Conservation (phyloP, 2,888 invertebrate species). For the Spisula subtruncata region DNA sequence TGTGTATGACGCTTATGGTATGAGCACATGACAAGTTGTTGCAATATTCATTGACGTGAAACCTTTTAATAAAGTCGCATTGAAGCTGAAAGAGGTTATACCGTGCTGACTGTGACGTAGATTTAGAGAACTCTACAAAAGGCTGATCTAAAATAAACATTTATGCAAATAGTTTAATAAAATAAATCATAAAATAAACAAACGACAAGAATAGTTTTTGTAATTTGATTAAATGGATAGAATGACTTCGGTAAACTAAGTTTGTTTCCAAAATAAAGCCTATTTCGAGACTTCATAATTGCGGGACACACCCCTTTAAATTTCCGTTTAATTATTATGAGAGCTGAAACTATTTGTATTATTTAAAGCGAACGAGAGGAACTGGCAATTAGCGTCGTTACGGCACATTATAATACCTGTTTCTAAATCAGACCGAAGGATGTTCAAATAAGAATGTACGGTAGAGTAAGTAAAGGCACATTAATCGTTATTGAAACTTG, state of each 20-base stretch:
- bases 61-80: no score
- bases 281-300: neutral
- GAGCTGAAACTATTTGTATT: neutral
- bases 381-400: neutral
- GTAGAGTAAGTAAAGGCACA: neutral
- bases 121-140: neutral
- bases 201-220: neutral
- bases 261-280: slow-evolving; percentile 6
- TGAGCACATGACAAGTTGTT: no score
- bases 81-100: no score
- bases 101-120: no score
- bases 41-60: no score
- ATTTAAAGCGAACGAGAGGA: neutral
- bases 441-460: neutral
- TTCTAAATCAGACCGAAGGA: neutral
- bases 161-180: neutral
- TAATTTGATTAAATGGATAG: neutral
- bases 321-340: neutral
- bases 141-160: neutral
- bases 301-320: neutral
- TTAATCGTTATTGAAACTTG: neutral
- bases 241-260: neutral
- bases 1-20: no score
- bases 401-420: neutral
- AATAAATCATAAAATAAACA: neutral